A percentile compares a stretch with the other conserved stretches of the same genome.
Evolutionary conservation across 2,113 vertebrate species (phyloP).

Genomic region (Protomyctophum bolini): DNA sequence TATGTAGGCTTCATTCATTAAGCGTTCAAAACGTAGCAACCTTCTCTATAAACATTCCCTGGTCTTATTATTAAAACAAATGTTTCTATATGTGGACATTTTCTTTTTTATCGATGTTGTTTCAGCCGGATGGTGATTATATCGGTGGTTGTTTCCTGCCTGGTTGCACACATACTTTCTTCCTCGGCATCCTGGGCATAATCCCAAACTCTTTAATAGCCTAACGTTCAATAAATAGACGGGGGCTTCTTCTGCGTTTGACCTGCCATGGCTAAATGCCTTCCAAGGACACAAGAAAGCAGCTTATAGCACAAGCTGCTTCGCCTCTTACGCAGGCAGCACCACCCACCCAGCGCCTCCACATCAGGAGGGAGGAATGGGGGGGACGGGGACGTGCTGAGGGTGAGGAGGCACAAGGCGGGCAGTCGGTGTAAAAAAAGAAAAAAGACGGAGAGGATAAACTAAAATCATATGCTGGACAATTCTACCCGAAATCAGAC

Average conservation of each 20-base stretch:
- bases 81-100: slow-evolving; percentile 30
- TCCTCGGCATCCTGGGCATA: slow-evolving; percentile 51
- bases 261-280: slow-evolving; percentile 57
- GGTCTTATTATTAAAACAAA: slow-evolving; percentile 38
- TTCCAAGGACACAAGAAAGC: slow-evolving; percentile 69
- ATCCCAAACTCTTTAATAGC: slow-evolving; percentile 59
- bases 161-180: slow-evolving; percentile 60
- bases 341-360: slow-evolving; percentile 27
- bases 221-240: slow-evolving; percentile 57
- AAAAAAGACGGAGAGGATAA: neutral
- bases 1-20: slow-evolving; percentile 23
- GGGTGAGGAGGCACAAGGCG: neutral
- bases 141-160: slow-evolving; percentile 14
- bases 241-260: slow-evolving; percentile 52
- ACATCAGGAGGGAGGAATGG: slow-evolving; percentile 1
- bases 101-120: slow-evolving; percentile 48
- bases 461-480: neutral
- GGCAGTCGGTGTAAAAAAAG: slow-evolving; percentile 24
- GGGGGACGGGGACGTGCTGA: neutral
- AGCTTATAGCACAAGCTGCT: slow-evolving; percentile 62
- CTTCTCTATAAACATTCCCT: slow-evolving; percentile 38
- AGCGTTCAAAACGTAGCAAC: slow-evolving; percentile 44
- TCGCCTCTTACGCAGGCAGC: slow-evolving; percentile 58
- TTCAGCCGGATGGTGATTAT: slow-evolving; percentile 34
- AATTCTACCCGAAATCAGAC: too few species aligned